Evolutionary conservation across 2,888 invertebrate genomes (phyloP), one percentile per base, ranked within the genome.

Genomic region (Zygaena filipendulae): DNA sequence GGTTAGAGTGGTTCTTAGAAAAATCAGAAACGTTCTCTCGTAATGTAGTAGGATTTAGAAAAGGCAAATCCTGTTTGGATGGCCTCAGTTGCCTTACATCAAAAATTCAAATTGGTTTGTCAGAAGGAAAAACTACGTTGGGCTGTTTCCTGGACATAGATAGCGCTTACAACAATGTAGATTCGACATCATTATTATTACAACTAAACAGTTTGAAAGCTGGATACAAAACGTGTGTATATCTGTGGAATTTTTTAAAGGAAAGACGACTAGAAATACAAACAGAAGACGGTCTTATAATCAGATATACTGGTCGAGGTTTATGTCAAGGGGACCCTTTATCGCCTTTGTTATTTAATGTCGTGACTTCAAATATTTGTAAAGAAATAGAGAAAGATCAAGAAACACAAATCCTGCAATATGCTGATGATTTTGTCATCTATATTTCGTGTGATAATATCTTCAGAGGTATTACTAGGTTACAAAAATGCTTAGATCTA

Each of bases 271-370:
- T 38, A 8, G 14, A 24, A 3, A 11, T 38, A 7, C 9, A 4
- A 8, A 16, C 11, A 7, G 7, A 20, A 5, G 24, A 11, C 4
- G 13, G 18, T 3, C 11, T 23, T 19, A 11, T 18, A 1, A 13
- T n/a, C 3, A 31, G 34, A 21, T 35, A 18, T 21, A 28, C 42
- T 2, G 18, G 27, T n/a, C 21, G 10, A 12, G 37, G 42, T 3
- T 22, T 38, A 11, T 34, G 38, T 8, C 40, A 37, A 25, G 33
- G 33, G 7, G 38, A 38, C 8, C 39, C 39, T 1, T 5, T 38
- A 5, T 39, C 39, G 3, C 40, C 39, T 7, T 18, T 40, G 2
- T 11, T 42, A 5, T 40, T 43, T 36, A 39, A 39, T 20, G 24
- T 40, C 2, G 31, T 21, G 5, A 35, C 36, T 2, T 20, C n/a